A percentile compares a stretch with the other conserved stretches of the same genome.
Conservation (phyloP, 2,888 invertebrate species). For the Habroteleia sp. region DNA sequence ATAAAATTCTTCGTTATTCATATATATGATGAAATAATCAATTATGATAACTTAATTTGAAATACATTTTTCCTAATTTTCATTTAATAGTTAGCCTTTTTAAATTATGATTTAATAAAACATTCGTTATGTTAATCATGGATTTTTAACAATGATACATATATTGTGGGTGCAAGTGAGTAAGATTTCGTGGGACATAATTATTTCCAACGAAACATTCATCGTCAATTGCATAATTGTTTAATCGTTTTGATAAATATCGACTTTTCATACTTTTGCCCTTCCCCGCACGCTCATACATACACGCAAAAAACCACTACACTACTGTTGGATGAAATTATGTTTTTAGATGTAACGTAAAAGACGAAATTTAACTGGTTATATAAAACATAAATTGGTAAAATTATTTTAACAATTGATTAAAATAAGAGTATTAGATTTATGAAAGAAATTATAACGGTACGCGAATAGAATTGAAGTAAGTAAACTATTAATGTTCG, state of each 20-base stretch:
- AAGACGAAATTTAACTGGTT: too few relatives aligned
- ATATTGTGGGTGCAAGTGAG: not conserved
- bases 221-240: not conserved
- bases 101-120: not conserved
- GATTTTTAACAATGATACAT: conserved; percentile 5
- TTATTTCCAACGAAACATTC: not conserved
- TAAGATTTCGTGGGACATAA: too few relatives aligned
- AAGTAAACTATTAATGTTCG: too few relatives aligned
- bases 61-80: not conserved
- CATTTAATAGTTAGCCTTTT: not conserved
- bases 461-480: too few relatives aligned
- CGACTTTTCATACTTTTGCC: not conserved
- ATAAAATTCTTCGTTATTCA: not conserved
- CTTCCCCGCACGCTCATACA: conserved; percentile 7
- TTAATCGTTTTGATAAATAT: conserved; percentile 1
- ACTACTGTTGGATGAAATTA: not conserved
- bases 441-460: too few relatives aligned
- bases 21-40: not conserved
- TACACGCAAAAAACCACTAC: conserved; percentile 17
- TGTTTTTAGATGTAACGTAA: conserved; percentile 4
- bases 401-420: too few relatives aligned
- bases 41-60: not conserved
- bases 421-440: too few relatives aligned
- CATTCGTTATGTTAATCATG: conserved; percentile 2
- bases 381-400: too few relatives aligned